Evolutionary conservation across 2,113 vertebrate genomes (phyloP), one percentile per base, ranked within the genome.

Genomic region (Panurus biarmicus): DNA sequence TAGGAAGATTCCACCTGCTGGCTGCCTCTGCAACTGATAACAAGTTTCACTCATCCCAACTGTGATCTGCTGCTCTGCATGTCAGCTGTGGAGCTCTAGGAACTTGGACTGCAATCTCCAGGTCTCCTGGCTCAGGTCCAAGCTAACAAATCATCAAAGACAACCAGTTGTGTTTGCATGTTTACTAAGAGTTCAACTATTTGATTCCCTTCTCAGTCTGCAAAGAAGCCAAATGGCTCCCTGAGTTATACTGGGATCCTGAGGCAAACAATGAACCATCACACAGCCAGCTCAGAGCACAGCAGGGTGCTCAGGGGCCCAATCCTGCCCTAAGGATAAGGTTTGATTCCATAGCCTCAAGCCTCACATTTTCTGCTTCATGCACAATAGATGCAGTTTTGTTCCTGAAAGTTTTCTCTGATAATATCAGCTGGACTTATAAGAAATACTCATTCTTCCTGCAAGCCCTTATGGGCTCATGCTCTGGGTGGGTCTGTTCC

Each of bases 1-100:
- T 98, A 98, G 90, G 97, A 95, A 92, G 91, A 97, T 96, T 97
- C 97, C 90, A 87, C 94, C 90, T 95, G 87, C 90, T 93, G 83
- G 83, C 82, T 5, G 5, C 62, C 48, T 95, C 88, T 93, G 62
- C 65, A 48, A 36, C 56, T 47, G 89, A 92, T 96, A 95, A 94
- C 23, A 45, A 96, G 91, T 69, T 85, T 89, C 79, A 54, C 70
- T 91, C 84, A 72, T 94, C 91, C 76, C 57, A 45, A 64, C 70
- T 95, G 83, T 89, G 91, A 95, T 92, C 87, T 89, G 71, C 90
- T 96, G 82, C 92, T 96, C 73, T 75, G 76, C 35, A 2, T 84
- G 88, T 89, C 91, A 76, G 54, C 57, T 31, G 6, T 75, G 70
- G 73, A 91, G 87, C 94, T 90, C 90, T 77, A 95, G 90, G 90